These are phyloP conservation scores for Mohoua ochrocephala DNA, from an alignment of 2,113 vertebrate species.

Conservation along the genomic window DNA sequence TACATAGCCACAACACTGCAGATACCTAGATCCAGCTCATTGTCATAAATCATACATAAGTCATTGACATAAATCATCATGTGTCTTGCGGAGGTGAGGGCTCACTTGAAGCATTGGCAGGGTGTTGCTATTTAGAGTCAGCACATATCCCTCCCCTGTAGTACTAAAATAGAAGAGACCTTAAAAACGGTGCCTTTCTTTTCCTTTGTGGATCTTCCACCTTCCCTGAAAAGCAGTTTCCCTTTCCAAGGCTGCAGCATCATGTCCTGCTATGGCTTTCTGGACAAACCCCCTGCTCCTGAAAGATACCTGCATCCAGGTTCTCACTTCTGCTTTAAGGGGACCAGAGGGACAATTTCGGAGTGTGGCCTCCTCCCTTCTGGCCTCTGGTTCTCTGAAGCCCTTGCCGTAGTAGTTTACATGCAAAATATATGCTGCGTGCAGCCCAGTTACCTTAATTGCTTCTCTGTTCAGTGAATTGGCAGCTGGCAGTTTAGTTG, in stretches of 20 bases:
- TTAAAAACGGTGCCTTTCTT: not conserved
- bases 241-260: not conserved
- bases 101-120: not conserved
- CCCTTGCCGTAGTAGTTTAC: not conserved
- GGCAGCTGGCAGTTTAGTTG: constrained; percentile 14
- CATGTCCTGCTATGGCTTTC: not conserved
- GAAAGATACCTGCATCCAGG: not conserved
- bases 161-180: not conserved
- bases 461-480: constrained; percentile 11
- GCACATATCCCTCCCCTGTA: not conserved
- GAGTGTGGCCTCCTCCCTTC: not conserved
- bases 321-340: not conserved
- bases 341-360: not conserved
- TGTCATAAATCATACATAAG: not conserved
- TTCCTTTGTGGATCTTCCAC: not conserved
- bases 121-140: not conserved
- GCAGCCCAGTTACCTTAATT: not conserved
- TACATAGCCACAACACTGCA: not conserved
- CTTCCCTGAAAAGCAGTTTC: not conserved
- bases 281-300: not conserved
- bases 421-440: not conserved
- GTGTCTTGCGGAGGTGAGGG: not conserved
- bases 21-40: not conserved
- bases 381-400: not conserved
- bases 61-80: not conserved